A percentile compares a stretch with the other conserved stretches of the same genome.
Evolutionary conservation across 2,797 vertebrate species (phyloP).

Genomic region (Rhinoraja longicauda): DNA sequence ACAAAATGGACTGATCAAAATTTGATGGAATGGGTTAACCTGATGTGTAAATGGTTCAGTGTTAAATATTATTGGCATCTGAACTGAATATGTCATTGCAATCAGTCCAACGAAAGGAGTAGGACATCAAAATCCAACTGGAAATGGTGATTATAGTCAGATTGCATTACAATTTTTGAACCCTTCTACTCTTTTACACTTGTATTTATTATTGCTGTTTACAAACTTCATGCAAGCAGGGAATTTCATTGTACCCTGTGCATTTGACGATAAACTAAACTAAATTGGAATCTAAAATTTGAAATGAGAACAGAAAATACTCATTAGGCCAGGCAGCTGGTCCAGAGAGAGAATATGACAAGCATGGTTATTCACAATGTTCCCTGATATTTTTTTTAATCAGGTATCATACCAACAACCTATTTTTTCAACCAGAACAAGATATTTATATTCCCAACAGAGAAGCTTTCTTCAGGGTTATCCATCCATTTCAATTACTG

Average conservation of each 20-base stretch:
- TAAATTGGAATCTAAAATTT: too few species aligned
- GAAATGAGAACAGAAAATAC: too few species aligned
- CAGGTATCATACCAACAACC: neutral
- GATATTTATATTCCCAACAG: neutral
- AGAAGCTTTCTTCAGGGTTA: neutral
- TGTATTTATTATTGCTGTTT: too few species aligned
- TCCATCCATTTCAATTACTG: neutral
- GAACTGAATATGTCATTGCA: neutral
- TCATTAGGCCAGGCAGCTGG: too few species aligned
- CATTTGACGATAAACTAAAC: too few species aligned
- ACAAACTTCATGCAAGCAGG: too few species aligned
- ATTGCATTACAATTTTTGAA: too few species aligned
- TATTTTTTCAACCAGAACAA: neutral
- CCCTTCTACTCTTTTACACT: too few species aligned
- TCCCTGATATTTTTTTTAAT: neutral
- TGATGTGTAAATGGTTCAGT: neutral
- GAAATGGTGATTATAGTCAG: too few species aligned
- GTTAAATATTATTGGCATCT: neutral
- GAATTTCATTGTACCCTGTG: too few species aligned
- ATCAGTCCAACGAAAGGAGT: neutral
- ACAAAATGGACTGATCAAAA: neutral
- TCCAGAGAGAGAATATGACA: too few species aligned
- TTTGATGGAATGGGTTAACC: neutral
- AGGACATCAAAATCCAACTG: too few species aligned
- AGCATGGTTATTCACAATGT: neutral